Conservation (phyloP, 2,797 vertebrate species). For the Petrocephalus sullivani region DNA sequence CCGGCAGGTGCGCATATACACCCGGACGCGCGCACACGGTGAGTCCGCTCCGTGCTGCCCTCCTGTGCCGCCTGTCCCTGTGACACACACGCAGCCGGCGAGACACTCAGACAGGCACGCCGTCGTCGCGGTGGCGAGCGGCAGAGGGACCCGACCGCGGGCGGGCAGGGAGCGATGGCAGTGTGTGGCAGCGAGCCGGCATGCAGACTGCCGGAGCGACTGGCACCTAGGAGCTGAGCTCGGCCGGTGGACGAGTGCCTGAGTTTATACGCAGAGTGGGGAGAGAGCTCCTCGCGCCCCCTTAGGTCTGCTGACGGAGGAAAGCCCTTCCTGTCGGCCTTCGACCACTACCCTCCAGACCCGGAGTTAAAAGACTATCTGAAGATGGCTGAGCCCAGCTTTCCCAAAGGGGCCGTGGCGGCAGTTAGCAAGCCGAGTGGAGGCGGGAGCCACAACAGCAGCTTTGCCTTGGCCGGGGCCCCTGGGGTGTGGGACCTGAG, state of each 20-base stretch:
- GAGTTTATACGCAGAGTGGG: neutral
- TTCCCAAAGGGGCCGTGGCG: conserved; percentile 35
- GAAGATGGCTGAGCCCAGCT: conserved; percentile 52
- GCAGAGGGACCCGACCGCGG: conserved; percentile 45
- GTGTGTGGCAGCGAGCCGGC: conserved; percentile 23
- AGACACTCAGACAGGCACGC: conserved; percentile 44
- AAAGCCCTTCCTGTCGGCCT: neutral
- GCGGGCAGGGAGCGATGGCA: conserved; percentile 46
- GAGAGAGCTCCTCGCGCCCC: neutral
- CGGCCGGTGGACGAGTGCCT: neutral
- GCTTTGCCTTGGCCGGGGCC: conserved; percentile 35
- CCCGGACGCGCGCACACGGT: conserved; percentile 17
- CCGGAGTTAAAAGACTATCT: neutral
- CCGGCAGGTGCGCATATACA: neutral
- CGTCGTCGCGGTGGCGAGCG: conserved; percentile 51
- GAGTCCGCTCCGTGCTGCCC: conserved; percentile 52
- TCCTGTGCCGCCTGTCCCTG: conserved; percentile 61
- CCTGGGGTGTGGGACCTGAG: conserved; percentile 59
- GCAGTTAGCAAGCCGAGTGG: conserved; percentile 20
- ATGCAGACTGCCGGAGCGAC: neutral
- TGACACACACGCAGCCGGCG: conserved; percentile 55
- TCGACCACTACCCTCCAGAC: conserved; percentile 21
- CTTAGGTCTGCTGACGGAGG: neutral
- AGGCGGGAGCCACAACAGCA: conserved; percentile 50
- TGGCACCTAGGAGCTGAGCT: neutral